Conservation (phyloP, 2,797 vertebrate species). For the Pseudochaenichthys georgianus region DNA sequence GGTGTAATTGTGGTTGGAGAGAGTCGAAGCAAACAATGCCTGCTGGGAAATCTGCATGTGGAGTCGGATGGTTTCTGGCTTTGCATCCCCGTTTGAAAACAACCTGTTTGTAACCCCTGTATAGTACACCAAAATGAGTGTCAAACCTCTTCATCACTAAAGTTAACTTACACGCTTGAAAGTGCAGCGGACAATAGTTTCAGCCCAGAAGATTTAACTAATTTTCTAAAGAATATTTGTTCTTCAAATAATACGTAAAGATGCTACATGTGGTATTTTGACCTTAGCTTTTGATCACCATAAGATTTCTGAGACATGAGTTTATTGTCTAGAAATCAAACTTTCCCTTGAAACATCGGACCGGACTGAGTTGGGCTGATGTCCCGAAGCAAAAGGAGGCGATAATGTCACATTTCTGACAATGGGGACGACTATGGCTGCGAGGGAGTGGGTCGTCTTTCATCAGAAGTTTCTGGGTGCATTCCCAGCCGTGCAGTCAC, state of each 20-base stretch:
- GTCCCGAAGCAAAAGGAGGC: neutral
- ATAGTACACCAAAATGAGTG: slow-evolving; percentile 35
- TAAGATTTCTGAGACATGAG: neutral
- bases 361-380: neutral
- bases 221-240: neutral
- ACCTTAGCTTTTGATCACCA: neutral
- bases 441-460: too few relatives aligned
- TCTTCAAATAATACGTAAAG: neutral
- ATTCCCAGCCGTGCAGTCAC: too few relatives aligned
- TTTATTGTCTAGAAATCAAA: slow-evolving; percentile 3
- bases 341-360: neutral
- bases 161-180: slow-evolving; percentile 1
- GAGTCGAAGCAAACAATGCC: slow-evolving; percentile 53
- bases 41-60: slow-evolving; percentile 75
- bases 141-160: slow-evolving; percentile 13
- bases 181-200: neutral
- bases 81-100: slow-evolving; percentile 48
- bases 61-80: slow-evolving; percentile 48
- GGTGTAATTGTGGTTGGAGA: slow-evolving; percentile 72
- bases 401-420: neutral
- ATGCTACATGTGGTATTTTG: neutral
- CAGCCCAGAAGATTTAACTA: neutral
- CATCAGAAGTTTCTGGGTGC: too few relatives aligned
- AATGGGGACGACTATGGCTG: neutral
- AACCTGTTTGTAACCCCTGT: slow-evolving; percentile 41